Base-by-base conservation (phyloP, 1,140 invertebrate species). In the Drosophila aff. region DNA sequence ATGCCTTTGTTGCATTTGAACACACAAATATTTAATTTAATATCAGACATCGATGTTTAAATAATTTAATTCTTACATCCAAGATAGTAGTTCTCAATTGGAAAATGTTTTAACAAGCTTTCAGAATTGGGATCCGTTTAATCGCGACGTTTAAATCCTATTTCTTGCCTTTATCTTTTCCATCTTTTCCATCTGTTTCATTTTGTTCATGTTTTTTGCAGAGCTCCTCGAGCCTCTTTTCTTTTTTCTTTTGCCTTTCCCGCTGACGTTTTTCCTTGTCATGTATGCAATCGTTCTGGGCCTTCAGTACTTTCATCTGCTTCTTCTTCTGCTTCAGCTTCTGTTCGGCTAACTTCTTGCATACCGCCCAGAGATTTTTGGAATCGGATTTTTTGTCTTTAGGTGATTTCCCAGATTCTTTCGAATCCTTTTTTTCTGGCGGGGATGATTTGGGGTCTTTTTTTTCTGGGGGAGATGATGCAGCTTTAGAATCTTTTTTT, bases 261-360 rank as follows among this genome's bases (percentile, higher is more conserved):
- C 16, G 36, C n/a, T 57, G 7, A 21, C 31, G 49, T 18, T 71
- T 60, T 23, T 68, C 71, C 13, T 64, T 38, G n/a, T 64, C n/a
- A 0, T 11, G 23, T 9, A 72, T 49, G 15, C 43, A 43, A 1
- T 52, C n/a, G 31, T 43, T 49, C 38, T 59, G 36, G 9, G 28
- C 26, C 21, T 49, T 36, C 10, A 59, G 16, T 0, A 5, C 26
- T 4, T 46, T 44, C 0, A 53, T 11, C 15, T 68, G 23, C 23
- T 55, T 71, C 36, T 46, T 71, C 9, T 28, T 68, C 3, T 31
- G 18, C 26, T 50, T 71, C 4, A 40, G 26, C 10, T 68, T 55
- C 4, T 6, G 28, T 36, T 68, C 23, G 26, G 67, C 64, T 15
- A 72, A 21, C 28, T 60, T 13, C 23, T 73, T 71, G 66, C 52